Base-by-base conservation (phyloP, 2,888 invertebrate species). In the Drosophila anomelani region DNA sequence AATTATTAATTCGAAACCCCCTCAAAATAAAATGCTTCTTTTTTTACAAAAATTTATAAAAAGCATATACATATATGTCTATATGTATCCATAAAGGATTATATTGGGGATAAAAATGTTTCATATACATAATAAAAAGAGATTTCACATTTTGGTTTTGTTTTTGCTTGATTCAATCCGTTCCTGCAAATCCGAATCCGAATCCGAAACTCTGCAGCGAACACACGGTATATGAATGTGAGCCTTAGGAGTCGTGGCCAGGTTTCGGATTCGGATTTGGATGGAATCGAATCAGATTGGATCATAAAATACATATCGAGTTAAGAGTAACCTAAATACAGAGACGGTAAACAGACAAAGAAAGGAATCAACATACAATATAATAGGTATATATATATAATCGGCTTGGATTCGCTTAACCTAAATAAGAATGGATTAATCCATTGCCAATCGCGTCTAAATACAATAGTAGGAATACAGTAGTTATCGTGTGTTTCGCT, bases 401-500 rank as follows among this genome's bases (percentile, higher is more conserved):
- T 68, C 57, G 57, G 69, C 49, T 55, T 68, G 47, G 47, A 20
- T 44, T 64, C 44, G 49, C 66, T 68, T 68, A 68, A 23, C 29
- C 69, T 68, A 68, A 57, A 44, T 70, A 58, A 70, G 51, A 20
- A 32, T 17, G 51, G 51, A 34, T 51, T 69, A 67, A 71, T 71
- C 57, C 78, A 59, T 69, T 69, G 73, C 68, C 85, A 76, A 81
- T 84, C 64, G 54, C 63, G 70, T 83, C 72, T 83, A 75, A 78
- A 75, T 79, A 79, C 70, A 77, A 77, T 81, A 83, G 79, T 84
- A 84, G 84, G 84, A 84, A 84, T 84, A 88, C 88, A 88, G 81
- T 86, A 83, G 67, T 69, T 85, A 66, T 67, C 51, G 62, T 77
- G 76, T 56, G 61, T 75, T 70, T 57, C 53, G 66, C 53, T 78